These are phyloP conservation scores for Aradophagus sp. DNA, from an alignment of 1,140 invertebrate species.

Conservation along the genomic window DNA sequence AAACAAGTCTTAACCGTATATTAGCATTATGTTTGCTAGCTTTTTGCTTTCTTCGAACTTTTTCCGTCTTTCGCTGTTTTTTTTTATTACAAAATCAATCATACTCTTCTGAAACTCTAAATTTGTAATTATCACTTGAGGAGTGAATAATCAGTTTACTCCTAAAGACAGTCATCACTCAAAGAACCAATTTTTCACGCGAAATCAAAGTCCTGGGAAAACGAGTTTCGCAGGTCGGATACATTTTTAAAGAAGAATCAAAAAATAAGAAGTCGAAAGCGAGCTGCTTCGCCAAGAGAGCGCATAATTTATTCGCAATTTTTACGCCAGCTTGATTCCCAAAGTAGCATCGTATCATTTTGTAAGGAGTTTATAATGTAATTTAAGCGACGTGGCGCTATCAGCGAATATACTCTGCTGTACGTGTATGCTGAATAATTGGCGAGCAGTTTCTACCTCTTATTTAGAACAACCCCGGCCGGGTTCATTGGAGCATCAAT, in stretches of 20 bases:
- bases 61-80: no score
- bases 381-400: conserved; percentile 26
- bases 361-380: conserved; percentile 42
- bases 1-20: no score
- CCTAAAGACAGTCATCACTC: no score
- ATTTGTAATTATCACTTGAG: no score
- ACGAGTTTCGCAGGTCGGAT: no score
- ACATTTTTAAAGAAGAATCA: conserved; percentile 1
- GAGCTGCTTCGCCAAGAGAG: conserved; percentile 5
- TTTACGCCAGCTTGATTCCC: conserved; percentile 8
- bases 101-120: no score
- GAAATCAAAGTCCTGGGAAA: no score
- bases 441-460: conserved; percentile 55
- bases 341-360: conserved; percentile 31
- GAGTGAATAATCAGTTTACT: no score
- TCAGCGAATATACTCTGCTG: conserved; percentile 32
- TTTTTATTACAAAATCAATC: no score
- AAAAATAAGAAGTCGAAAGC: not conserved
- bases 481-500: conserved; percentile 65
- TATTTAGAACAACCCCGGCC: conserved; percentile 58
- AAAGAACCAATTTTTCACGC: no score
- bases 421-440: conserved; percentile 47
- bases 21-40: no score
- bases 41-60: no score
- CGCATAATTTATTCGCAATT: conserved; percentile 8